Evolutionary conservation across 2,888 invertebrate genomes (phyloP).

Genomic region (Folsomia manolachei): DNA sequence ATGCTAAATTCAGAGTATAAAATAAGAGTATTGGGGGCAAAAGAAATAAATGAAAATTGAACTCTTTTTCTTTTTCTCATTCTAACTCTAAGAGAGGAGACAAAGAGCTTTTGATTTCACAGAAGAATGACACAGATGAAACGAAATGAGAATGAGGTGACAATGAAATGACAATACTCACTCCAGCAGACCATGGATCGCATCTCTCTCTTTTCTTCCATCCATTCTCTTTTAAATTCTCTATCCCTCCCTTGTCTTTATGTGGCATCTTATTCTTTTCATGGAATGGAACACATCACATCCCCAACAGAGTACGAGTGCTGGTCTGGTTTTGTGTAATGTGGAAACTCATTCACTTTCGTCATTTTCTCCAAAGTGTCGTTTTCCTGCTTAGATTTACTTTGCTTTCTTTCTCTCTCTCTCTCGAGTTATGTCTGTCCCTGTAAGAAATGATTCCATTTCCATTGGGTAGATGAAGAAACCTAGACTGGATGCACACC

Average conservation of each 20-base stretch:
- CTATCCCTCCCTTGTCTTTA: too few relatives aligned
- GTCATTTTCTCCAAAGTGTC: constrained; percentile 4
- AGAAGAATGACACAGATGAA: constrained; percentile 8
- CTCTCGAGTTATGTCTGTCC: too few relatives aligned
- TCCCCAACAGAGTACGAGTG: not conserved
- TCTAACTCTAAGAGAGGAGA: not conserved
- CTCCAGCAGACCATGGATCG: not conserved
- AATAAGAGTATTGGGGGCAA: not conserved
- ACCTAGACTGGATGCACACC: not conserved
- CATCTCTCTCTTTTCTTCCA: not conserved
- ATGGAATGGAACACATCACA: not conserved
- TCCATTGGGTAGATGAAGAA: not conserved
- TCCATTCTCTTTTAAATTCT: too few relatives aligned
- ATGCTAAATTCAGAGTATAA: not conserved
- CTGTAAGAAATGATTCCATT: not conserved
- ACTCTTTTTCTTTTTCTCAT: too few relatives aligned
- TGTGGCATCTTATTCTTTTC: too few relatives aligned
- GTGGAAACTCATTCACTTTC: not conserved
- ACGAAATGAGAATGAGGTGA: constrained; percentile 15
- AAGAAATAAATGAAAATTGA: constrained; percentile 17
- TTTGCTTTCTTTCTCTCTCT: too few relatives aligned
- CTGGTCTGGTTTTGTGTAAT: not conserved
- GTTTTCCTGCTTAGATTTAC: not conserved
- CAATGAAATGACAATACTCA: constrained; percentile 6
- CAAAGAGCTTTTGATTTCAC: constrained; percentile 16